Evolutionary conservation across 2,797 vertebrate genomes (phyloP).

Genomic region (Morelia viridis): DNA sequence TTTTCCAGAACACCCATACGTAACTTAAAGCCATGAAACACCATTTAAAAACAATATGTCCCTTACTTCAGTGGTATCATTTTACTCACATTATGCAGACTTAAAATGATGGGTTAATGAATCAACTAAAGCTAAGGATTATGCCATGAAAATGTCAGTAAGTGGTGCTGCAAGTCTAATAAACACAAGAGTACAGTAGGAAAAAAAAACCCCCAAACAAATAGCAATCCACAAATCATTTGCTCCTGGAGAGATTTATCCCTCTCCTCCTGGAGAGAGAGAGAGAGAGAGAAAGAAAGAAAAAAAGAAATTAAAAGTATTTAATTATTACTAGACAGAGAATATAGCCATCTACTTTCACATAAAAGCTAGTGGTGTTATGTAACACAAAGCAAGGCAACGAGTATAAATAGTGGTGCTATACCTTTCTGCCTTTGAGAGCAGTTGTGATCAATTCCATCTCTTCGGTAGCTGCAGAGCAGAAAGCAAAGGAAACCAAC

Average conservation of each 20-base stretch:
- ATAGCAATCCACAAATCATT: neutral
- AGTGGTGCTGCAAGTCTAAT: neutral
- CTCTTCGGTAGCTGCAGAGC: slow-evolving; percentile 11
- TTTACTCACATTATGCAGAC: no score
- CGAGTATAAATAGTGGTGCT: fast-evolving
- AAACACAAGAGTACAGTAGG: neutral
- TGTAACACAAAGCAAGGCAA: slow-evolving; percentile 8
- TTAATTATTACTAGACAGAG: fast-evolving
- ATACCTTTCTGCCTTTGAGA: neutral
- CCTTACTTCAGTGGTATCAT: neutral
- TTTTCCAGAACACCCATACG: neutral
- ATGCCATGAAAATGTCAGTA: neutral
- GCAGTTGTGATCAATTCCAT: neutral
- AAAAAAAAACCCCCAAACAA: neutral
- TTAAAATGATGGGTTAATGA: neutral
- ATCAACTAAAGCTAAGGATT: neutral
- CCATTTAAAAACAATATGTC: neutral
- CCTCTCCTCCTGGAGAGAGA: neutral
- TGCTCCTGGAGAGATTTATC: neutral
- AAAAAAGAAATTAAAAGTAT: neutral
- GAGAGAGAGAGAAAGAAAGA: neutral
- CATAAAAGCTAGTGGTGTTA: neutral
- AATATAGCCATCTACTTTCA: neutral
- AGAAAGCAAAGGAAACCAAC: slow-evolving; percentile 36
- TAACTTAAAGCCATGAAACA: neutral